Conservation (phyloP, 1,140 invertebrate genomes). For the Nautilus pompilius region DNA sequence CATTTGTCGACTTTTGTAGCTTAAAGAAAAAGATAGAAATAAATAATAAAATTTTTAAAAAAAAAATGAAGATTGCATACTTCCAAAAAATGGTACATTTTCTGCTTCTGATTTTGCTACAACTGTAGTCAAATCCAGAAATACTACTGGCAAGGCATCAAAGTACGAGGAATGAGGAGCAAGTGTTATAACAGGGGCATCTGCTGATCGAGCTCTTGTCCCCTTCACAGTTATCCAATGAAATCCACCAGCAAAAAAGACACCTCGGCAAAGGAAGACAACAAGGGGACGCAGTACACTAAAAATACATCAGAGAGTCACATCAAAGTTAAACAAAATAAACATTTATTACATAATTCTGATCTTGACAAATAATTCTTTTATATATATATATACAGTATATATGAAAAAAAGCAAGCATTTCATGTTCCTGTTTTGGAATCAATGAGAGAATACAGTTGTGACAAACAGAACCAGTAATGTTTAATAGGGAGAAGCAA, state of each 20-base stretch:
- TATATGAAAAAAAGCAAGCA: background rate
- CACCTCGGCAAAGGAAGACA: conserved; percentile 58
- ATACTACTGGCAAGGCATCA: conserved; percentile 76
- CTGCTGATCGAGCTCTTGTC: conserved; percentile 62
- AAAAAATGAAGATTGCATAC: conserved; percentile 59
- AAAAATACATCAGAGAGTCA: conserved; percentile 21
- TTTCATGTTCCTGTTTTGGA: too few species aligned
- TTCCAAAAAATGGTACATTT: conserved; percentile 80
- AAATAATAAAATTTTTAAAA: conserved; percentile 6
- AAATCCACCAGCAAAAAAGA: conserved; percentile 79
- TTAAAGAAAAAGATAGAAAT: conserved; percentile 1
- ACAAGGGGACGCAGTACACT: conserved; percentile 42
- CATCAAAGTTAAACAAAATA: background rate
- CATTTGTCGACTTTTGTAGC: too few species aligned
- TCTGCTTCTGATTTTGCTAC: conserved; percentile 82
- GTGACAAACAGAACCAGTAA: too few species aligned
- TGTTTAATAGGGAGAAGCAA: too few species aligned
- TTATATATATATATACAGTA: background rate
- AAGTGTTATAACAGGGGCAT: conserved; percentile 81
- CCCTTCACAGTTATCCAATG: conserved; percentile 71
- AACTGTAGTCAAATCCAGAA: conserved; percentile 76
- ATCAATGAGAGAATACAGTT: too few species aligned
- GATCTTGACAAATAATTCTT: background rate
- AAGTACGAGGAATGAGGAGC: conserved; percentile 89
- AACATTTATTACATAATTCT: background rate